Conservation (phyloP, 2,797 vertebrate genomes). For the Florisuga fusca region DNA sequence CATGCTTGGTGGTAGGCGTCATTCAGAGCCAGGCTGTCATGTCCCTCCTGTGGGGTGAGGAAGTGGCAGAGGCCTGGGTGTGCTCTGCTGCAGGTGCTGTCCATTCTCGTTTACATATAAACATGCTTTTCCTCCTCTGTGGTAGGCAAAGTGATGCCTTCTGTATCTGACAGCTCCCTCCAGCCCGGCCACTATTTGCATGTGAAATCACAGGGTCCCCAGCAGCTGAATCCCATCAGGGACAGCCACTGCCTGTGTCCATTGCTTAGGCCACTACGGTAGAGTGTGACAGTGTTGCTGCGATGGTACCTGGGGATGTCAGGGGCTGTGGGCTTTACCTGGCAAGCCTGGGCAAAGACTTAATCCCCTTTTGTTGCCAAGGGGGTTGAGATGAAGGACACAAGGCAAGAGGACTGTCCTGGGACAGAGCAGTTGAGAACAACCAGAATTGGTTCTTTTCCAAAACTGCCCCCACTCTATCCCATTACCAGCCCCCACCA, state of each 20-base stretch:
- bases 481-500: background rate
- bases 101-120: background rate
- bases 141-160: background rate
- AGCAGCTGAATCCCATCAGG: background rate
- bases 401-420: background rate
- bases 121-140: background rate
- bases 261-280: background rate
- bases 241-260: background rate
- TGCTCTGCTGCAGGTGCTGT: background rate
- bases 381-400: background rate
- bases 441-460: background rate
- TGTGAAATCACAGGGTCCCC: background rate
- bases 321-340: background rate
- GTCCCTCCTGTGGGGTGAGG: background rate
- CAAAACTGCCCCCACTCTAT: background rate
- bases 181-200: background rate
- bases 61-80: background rate
- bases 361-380: background rate
- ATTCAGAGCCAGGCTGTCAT: fast-evolving
- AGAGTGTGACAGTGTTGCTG: background rate
- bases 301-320: background rate
- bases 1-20: background rate
- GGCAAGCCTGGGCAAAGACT: background rate
- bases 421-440: background rate
- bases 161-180: background rate